Percentiles rank a stretch among this genome's conserved stretches.
Evolutionary conservation across 1,140 invertebrate species (phyloP).

Genomic region (Protaetia brevitarsis): DNA sequence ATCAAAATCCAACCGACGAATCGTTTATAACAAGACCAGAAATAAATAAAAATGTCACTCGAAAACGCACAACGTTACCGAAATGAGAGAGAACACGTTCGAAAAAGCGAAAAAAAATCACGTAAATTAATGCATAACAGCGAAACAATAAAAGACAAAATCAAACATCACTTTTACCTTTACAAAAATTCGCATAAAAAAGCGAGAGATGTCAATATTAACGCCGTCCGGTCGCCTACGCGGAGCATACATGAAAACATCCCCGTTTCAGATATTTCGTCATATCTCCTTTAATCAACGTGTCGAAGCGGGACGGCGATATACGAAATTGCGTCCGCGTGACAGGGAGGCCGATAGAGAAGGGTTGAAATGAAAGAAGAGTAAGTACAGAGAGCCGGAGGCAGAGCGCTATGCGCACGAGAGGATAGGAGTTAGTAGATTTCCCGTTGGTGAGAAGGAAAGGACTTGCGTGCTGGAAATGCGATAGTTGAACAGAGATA

Average conservation of each 20-base stretch:
- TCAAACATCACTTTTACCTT: constrained; percentile 40
- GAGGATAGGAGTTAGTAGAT: background rate
- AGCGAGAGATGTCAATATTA: constrained; percentile 38
- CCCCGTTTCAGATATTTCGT: constrained; percentile 13
- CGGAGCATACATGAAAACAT: constrained; percentile 20
- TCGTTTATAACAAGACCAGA: constrained; percentile 16
- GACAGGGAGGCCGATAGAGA: background rate
- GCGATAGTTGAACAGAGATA: constrained; percentile 7
- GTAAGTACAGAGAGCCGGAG: constrained; percentile 1
- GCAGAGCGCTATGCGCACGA: background rate
- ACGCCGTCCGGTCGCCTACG: constrained; percentile 26
- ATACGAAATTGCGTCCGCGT: constrained; percentile 10
- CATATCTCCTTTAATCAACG: constrained; percentile 35
- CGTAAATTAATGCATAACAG: constrained; percentile 30
- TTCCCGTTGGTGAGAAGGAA: background rate
- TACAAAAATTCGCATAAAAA: constrained; percentile 36
- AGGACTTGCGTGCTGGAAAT: background rate
- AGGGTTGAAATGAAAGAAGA: constrained; percentile 22
- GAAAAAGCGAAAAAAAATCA: constrained; percentile 5
- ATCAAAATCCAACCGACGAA: constrained; percentile 20
- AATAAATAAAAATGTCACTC: background rate
- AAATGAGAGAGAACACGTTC: background rate
- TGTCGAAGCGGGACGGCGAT: constrained; percentile 23
- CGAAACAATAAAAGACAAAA: constrained; percentile 39
- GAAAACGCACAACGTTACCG: background rate